These are phyloP conservation scores for Onchidella celtica DNA, from an alignment of 2,888 invertebrate genomes.

Conservation along the genomic window DNA sequence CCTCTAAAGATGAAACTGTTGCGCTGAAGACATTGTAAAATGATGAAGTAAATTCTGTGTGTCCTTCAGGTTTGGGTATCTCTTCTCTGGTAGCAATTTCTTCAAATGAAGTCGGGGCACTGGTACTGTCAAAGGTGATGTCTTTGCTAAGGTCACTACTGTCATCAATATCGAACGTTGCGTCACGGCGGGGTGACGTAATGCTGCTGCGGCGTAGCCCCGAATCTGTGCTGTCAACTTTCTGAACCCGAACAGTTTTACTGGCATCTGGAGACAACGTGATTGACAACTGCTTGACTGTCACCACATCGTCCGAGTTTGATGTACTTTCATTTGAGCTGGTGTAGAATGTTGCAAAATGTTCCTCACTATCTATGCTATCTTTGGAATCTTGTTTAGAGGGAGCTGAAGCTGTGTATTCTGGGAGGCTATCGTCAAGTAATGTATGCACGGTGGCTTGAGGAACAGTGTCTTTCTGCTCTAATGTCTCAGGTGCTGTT, in stretches of 20 bases:
- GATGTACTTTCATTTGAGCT: background rate
- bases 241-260: slow-evolving; percentile 19
- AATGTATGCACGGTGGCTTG: background rate
- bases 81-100: background rate
- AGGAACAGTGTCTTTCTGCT: too few species aligned
- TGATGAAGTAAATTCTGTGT: slow-evolving; percentile 21
- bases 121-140: background rate
- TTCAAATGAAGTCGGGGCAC: background rate
- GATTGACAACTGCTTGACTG: background rate
- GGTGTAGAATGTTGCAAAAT: background rate
- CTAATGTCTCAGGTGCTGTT: background rate
- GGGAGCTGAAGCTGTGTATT: background rate
- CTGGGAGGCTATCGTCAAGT: background rate
- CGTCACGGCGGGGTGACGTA: background rate
- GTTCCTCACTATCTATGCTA: background rate
- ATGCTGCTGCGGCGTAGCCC: background rate
- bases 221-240: background rate
- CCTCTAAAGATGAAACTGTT: slow-evolving; percentile 36
- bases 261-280: background rate
- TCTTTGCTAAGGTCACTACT: background rate
- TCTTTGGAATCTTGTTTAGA: background rate
- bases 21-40: slow-evolving; percentile 41
- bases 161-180: background rate
- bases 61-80: background rate
- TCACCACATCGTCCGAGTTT: background rate